A percentile compares a stretch with the other conserved stretches of the same genome.
phyloP scores from a whole-genome alignment of 2,888 invertebrate species.

The Anarsia innoxiella region DNA sequence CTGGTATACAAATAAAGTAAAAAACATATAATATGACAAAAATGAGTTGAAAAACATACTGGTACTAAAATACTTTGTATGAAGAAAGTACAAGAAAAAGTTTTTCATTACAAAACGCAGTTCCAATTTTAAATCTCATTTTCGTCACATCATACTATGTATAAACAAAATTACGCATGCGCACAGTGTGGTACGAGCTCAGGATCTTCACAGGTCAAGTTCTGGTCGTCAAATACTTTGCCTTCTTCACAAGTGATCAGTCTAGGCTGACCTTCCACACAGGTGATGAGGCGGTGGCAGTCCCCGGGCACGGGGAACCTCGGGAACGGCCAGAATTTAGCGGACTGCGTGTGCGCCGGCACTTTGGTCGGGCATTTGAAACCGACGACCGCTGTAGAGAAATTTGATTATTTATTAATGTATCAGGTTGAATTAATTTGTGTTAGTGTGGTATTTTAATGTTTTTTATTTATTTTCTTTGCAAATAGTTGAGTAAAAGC shows the following conservation, averaged over 20 bases:
- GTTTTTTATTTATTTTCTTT: too few relatives aligned
- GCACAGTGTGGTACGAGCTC: slow-evolving; percentile 75
- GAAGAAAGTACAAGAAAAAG: too few relatives aligned
- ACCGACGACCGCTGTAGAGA: slow-evolving; percentile 84
- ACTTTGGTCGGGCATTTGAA: slow-evolving; percentile 94
- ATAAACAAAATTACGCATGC: slow-evolving; percentile 42
- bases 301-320: slow-evolving; percentile 92
- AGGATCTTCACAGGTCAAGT: slow-evolving; percentile 88
- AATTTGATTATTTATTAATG: too few relatives aligned
- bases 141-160: slow-evolving; percentile 51
- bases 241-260: slow-evolving; percentile 91
- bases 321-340: slow-evolving; percentile 95
- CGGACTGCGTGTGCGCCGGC: slow-evolving; percentile 85
- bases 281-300: slow-evolving; percentile 90
- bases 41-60: too few relatives aligned
- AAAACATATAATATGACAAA: too few relatives aligned
- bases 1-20: neutral
- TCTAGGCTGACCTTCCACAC: slow-evolving; percentile 92
- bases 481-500: too few relatives aligned
- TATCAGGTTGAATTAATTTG: too few relatives aligned
- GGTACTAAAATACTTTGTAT: too few relatives aligned
- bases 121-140: too few relatives aligned
- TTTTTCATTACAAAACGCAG: too few relatives aligned
- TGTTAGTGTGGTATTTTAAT: too few relatives aligned
- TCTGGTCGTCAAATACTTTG: slow-evolving; percentile 89